These are phyloP conservation scores for Neoniphon sammara DNA, from an alignment of 2,797 vertebrate species.

Conservation along the genomic window DNA sequence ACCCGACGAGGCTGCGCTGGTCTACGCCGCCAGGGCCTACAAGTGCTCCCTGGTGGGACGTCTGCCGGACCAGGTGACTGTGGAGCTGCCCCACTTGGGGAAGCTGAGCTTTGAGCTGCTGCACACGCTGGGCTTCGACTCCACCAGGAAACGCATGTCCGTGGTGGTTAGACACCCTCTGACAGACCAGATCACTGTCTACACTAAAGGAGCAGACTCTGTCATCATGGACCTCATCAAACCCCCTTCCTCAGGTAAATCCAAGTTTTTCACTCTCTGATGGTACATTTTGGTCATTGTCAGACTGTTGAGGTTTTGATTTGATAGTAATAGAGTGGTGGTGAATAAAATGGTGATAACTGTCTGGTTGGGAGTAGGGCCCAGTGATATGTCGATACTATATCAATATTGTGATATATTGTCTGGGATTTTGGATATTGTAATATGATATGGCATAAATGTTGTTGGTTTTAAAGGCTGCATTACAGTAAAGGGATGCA, in stretches of 20 bases:
- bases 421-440: no score
- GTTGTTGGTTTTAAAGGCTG: no score
- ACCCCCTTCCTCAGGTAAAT: conserved; percentile 87
- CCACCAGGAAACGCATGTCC: conserved; percentile 95
- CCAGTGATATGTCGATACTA: no score
- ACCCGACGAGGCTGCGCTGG: conserved; percentile 96
- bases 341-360: neutral
- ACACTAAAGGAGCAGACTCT: conserved; percentile 97
- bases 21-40: conserved; percentile 94
- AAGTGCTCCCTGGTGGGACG: conserved; percentile 91
- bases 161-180: conserved; percentile 95
- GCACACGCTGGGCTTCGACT: conserved; percentile 95
- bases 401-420: no score
- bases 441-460: no score
- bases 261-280: neutral
- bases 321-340: neutral
- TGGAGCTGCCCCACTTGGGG: conserved; percentile 95
- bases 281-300: no score
- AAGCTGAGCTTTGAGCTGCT: conserved; percentile 93
- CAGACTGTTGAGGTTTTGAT: neutral
- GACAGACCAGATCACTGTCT: conserved; percentile 93
- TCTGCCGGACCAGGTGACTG: conserved; percentile 91
- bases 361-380: no score
- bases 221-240: conserved; percentile 94
- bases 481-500: no score